Percentiles rank a stretch among this genome's conserved stretches.
Evolutionary conservation across 1,140 invertebrate species (phyloP).

Genomic region (Leptinotarsa undecemlineata): DNA sequence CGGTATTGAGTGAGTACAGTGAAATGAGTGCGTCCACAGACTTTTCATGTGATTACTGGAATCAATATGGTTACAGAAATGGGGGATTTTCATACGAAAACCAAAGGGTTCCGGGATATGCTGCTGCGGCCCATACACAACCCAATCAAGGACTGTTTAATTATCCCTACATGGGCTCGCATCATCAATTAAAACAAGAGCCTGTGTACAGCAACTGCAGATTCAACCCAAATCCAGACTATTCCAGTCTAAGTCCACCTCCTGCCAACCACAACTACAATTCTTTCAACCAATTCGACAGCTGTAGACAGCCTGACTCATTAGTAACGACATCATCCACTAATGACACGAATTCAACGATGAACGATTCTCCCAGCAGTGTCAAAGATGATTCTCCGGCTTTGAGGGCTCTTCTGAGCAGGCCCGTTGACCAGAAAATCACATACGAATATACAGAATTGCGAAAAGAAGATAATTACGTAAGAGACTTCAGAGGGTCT

Average conservation of each 20-base stretch:
- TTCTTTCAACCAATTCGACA: conserved; percentile 33
- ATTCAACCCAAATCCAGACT: conserved; percentile 32
- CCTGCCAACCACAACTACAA: conserved; percentile 35
- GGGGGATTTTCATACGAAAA: background rate
- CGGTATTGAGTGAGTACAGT: conserved; percentile 20
- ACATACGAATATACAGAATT: conserved; percentile 41
- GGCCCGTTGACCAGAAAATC: conserved; percentile 55
- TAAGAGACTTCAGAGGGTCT: conserved; percentile 9
- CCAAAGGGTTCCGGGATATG: conserved; percentile 16
- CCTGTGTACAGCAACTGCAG: conserved; percentile 31
- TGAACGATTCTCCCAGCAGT: conserved; percentile 25
- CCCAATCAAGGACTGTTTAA: conserved; percentile 16
- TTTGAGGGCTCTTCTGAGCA: conserved; percentile 57
- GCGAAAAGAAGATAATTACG: conserved; percentile 11
- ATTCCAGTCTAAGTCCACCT: conserved; percentile 33
- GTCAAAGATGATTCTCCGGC: conserved; percentile 51
- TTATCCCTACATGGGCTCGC: conserved; percentile 25
- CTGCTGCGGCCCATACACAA: background rate
- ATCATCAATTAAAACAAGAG: conserved; percentile 33
- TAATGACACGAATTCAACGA: conserved; percentile 33
- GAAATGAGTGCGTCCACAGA: conserved; percentile 41
- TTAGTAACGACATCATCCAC: conserved; percentile 16
- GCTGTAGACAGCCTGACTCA: conserved; percentile 26
- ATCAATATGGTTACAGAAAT: conserved; percentile 14
- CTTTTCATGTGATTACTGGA: conserved; percentile 40